Percentiles rank a stretch among this genome's conserved stretches.
phyloP scores from a whole-genome alignment of 2,113 vertebrate species.

The Toxotes chatareus region DNA sequence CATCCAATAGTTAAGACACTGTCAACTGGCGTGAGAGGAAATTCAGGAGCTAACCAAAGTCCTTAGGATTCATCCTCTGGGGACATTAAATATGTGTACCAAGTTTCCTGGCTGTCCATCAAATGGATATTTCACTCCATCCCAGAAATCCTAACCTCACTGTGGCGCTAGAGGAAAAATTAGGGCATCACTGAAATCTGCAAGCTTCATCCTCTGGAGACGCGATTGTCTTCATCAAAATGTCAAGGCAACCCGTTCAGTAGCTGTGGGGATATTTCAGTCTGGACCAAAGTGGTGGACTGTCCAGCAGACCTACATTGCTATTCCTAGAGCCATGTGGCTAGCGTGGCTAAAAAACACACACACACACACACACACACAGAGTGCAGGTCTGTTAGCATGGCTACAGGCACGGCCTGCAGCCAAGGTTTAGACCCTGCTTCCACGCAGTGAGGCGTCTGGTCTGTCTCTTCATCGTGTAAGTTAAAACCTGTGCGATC shows the following conservation, averaged over 20 bases:
- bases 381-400: not conserved
- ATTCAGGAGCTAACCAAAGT: not conserved
- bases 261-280: not conserved
- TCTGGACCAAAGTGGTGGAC: not conserved
- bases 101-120: not conserved
- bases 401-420: not conserved
- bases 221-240: not conserved
- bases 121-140: not conserved
- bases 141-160: not conserved
- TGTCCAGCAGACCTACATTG: not conserved
- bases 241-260: not conserved
- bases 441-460: not conserved
- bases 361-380: too few relatives aligned
- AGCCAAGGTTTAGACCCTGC: not conserved
- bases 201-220: not conserved
- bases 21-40: not conserved
- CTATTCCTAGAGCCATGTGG: not conserved
- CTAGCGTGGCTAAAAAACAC: not conserved
- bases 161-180: not conserved
- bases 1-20: not conserved
- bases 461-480: not conserved
- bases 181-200: not conserved
- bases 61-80: not conserved
- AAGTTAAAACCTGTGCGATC: not conserved
- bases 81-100: not conserved